These are phyloP conservation scores for Lophotis ruficrista DNA, from an alignment of 2,113 vertebrate species.

Conservation along the genomic window DNA sequence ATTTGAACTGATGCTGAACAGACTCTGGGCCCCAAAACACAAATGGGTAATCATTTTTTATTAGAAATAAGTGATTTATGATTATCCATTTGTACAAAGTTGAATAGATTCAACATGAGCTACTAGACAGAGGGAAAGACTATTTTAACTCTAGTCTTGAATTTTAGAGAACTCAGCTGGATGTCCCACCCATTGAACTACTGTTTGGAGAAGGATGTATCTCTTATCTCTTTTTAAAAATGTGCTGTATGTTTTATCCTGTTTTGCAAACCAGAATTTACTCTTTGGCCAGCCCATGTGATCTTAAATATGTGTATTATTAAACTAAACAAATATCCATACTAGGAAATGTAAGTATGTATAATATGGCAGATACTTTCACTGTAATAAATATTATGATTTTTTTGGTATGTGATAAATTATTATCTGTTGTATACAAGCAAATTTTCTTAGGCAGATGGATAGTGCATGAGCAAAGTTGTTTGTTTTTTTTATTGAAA, in stretches of 20 bases:
- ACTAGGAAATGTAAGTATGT: neutral
- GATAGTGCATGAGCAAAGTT: neutral
- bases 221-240: neutral
- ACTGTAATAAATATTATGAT: neutral
- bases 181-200: neutral
- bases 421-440: neutral
- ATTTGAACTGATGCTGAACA: neutral
- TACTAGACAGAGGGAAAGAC: neutral
- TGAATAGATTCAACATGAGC: neutral
- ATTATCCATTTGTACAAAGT: neutral
- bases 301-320: neutral
- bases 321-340: neutral
- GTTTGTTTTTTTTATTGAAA: neutral
- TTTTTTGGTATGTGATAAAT: neutral
- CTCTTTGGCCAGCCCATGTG: neutral
- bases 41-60: neutral
- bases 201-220: neutral
- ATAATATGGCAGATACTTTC: neutral
- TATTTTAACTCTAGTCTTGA: neutral
- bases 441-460: neutral
- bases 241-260: neutral
- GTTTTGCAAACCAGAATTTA: neutral
- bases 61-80: neutral
- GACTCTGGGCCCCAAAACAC: neutral
- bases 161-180: neutral